Evolutionary conservation across 2,113 vertebrate genomes (phyloP), one percentile per base, ranked within the genome.

Genomic region (Bufo bufo): DNA sequence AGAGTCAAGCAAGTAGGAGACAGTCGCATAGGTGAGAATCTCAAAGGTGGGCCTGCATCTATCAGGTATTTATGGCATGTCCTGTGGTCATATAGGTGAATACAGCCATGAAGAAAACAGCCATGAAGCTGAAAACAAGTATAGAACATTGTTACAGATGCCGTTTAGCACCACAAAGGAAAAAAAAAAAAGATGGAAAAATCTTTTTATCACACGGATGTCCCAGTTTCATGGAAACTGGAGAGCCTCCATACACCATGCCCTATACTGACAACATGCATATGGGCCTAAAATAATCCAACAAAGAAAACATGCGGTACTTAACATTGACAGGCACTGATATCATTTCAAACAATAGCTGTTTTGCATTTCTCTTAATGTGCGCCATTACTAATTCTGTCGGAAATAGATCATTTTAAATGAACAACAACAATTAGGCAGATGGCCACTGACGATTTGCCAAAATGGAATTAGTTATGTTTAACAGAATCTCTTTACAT

Each of bases 381-480:
- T 90, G 81, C 33, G 23, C 50, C 87, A 92, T 93, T 92, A 92
- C 91, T 91, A 93, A 90, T n/a, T 89, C 14, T 89, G 77, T 91
- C 91, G 54, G 71, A 66, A 93, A 92, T 92, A 49, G 66, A 52
- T 90, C 77, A 85, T 91, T 90, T 86, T 63, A 9, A 92, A 90
- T 80, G 79, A 63, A 90, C 49, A 91, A 88, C 90, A 90, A 91
- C 74, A 86, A 91, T 92, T 90, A 91, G 90, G 82, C 89, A 94
- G 92, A 94, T 92, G 91, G 90, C 83, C 89, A 91, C 82, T 89
- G 89, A 86, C 80, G 85, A 86, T 91, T 91, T 93, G 89, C 89
- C 89, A 91, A 86, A 92, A 85, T 90, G 91, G 80, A 0, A 0
- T 87, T 91, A 91, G 89, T 80, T 90, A 77, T 84, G 66, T 91